Evolutionary conservation across 2,113 vertebrate species (phyloP).

Genomic region (Alethe diademata): DNA sequence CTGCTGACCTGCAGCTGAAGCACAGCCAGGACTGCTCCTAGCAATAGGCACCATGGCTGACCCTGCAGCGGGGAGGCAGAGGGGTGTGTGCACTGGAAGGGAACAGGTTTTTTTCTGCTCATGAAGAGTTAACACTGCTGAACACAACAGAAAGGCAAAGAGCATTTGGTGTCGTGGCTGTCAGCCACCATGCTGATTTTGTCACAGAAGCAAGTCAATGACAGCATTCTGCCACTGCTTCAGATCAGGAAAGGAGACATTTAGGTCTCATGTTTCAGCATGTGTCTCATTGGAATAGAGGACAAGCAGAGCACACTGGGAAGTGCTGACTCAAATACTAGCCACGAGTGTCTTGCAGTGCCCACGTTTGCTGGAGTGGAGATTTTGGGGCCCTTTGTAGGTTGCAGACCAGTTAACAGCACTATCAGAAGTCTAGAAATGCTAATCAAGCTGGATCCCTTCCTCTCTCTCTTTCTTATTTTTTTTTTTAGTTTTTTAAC

Average conservation of each 20-base stretch:
- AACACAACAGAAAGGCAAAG: neutral
- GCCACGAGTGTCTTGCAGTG: neutral
- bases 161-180: neutral
- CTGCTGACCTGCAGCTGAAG: neutral
- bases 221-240: neutral
- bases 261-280: neutral
- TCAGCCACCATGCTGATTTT: neutral
- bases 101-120: neutral
- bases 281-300: neutral
- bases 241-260: neutral
- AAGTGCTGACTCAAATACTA: neutral
- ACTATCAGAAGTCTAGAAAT: neutral
- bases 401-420: neutral
- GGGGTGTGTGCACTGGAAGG: neutral
- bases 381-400: neutral
- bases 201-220: neutral
- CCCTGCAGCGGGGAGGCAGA: neutral
- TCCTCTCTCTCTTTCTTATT: neutral
- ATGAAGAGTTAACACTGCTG: neutral
- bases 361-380: rapidly evolving
- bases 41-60: neutral
- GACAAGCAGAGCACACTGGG: neutral
- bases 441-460: neutral
- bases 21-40: neutral
- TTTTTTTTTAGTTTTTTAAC: neutral